These are phyloP conservation scores for Dryobotodes eremita DNA, from an alignment of 2,888 invertebrate genomes.

Conservation along the genomic window DNA sequence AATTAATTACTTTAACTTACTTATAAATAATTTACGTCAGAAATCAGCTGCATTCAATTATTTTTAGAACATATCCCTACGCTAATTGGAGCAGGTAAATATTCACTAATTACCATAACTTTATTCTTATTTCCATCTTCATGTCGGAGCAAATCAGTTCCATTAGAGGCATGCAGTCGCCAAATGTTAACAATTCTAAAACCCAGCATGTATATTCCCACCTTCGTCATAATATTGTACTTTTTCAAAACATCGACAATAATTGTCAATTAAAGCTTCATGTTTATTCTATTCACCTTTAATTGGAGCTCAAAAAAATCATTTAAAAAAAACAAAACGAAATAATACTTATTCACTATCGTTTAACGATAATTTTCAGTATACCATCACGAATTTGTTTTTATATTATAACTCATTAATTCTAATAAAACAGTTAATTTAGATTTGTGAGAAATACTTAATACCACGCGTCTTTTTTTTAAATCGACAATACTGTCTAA, in stretches of 20 bases:
- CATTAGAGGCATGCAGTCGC: conserved; percentile 78
- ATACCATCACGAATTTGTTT: background rate
- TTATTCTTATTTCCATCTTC: conserved; percentile 63
- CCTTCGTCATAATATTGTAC: conserved; percentile 62
- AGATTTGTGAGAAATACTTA: background rate
- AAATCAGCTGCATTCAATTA: conserved; percentile 68
- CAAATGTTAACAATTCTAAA: conserved; percentile 61
- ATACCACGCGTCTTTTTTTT: background rate
- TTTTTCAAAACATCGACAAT: conserved; percentile 53
- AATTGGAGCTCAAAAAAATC: conserved; percentile 21
- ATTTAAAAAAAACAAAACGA: conserved; percentile 1
- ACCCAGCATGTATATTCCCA: conserved; percentile 72
- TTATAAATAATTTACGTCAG: conserved; percentile 52
- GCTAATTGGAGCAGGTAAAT: conserved; percentile 66
- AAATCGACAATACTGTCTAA: background rate
- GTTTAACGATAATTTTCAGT: background rate
- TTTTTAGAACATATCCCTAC: conserved; percentile 64
- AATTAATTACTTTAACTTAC: conserved; percentile 39
- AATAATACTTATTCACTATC: background rate
- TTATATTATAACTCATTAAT: background rate
- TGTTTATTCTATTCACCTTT: conserved; percentile 24
- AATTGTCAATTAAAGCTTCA: conserved; percentile 33
- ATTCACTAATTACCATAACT: conserved; percentile 61
- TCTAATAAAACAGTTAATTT: background rate
- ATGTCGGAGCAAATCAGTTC: conserved; percentile 64